Conservation (phyloP, 2,888 invertebrate genomes). For the Leistus spinibarbis region DNA sequence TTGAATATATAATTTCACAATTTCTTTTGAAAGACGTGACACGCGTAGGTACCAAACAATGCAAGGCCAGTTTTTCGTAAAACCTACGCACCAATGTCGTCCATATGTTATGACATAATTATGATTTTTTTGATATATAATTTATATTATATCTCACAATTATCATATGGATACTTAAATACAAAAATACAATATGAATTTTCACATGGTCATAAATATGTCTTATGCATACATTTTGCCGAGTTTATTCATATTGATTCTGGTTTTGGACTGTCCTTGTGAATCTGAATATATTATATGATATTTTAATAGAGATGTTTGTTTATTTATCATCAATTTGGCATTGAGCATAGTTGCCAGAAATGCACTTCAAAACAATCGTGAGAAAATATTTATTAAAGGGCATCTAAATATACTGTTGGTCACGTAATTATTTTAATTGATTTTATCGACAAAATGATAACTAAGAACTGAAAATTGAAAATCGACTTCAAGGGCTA, state of each 20-base stretch:
- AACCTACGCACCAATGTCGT: neutral
- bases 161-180: neutral
- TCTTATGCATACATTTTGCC: conserved; percentile 32
- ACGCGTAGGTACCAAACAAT: neutral
- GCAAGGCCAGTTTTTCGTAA: neutral
- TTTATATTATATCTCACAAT: neutral
- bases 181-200: neutral
- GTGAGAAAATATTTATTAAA: neutral
- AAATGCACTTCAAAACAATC: too few relatives aligned
- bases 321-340: neutral
- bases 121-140: neutral
- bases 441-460: too few relatives aligned
- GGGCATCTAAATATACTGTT: too few relatives aligned
- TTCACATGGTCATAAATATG: conserved; percentile 4
- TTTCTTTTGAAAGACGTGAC: neutral
- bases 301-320: neutral
- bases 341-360: too few relatives aligned
- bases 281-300: neutral
- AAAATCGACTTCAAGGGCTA: too few relatives aligned
- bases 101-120: conserved; percentile 9
- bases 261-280: neutral
- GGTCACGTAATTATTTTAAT: too few relatives aligned
- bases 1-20: neutral
- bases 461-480: too few relatives aligned
- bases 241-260: neutral